A percentile compares a stretch with the other conserved stretches of the same genome.
Evolutionary conservation across 2,797 vertebrate species (phyloP).

Genomic region (Falco novaeseelandiae): DNA sequence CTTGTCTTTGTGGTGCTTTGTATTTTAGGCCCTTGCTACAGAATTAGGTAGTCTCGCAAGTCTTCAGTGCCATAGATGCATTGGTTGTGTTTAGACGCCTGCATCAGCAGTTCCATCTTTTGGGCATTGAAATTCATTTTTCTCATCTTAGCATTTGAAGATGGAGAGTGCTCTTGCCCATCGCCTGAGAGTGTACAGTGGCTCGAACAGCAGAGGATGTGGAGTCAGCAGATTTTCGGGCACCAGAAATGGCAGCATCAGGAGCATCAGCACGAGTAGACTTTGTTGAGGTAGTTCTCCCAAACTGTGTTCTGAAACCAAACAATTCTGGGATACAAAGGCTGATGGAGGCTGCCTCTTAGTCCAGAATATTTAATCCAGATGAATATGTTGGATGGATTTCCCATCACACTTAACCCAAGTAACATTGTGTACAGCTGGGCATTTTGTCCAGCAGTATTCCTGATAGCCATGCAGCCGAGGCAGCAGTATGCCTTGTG

Average conservation of each 20-base stretch:
- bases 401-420: not conserved
- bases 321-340: conserved; percentile 42
- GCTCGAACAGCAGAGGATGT: conserved; percentile 66
- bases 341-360: conserved; percentile 59
- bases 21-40: not conserved
- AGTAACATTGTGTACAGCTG: not conserved
- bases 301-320: conserved; percentile 44
- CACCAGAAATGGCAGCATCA: conserved; percentile 71
- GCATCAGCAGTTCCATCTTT: conserved; percentile 70
- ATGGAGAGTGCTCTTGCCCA: conserved; percentile 70
- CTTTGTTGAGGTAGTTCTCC: conserved; percentile 76
- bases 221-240: conserved; percentile 66
- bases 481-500: not conserved
- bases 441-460: not conserved
- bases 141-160: conserved; percentile 76
- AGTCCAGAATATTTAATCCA: conserved; percentile 13
- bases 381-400: not conserved
- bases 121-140: conserved; percentile 77
- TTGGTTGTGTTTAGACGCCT: conserved; percentile 52
- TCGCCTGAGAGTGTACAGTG: conserved; percentile 69
- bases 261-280: conserved; percentile 70
- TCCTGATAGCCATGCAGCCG: not conserved
- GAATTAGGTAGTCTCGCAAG: not conserved
- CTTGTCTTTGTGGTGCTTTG: not conserved
- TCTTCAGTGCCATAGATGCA: conserved; percentile 3